Base-by-base conservation (phyloP, 2,113 vertebrate genomes). In the Perca flavescens region DNA sequence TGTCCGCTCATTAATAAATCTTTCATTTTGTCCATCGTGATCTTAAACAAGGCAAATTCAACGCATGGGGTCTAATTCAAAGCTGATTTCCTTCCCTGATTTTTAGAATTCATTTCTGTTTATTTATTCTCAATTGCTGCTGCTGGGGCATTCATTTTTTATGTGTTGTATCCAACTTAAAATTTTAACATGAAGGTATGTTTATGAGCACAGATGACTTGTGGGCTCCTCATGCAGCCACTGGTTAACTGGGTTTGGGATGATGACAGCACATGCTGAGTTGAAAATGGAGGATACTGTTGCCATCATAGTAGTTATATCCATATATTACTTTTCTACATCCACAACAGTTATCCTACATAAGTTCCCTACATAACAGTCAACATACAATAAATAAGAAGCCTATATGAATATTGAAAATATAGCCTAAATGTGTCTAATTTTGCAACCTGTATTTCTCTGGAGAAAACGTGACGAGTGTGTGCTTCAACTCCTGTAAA, bases 211-310 rank as follows among this genome's bases (percentile, higher is more conserved):
- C 50, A 64, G 52, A 49, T 16, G 22, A 70, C 28, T 60, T 17
- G 66, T 58, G 67, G 10, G 16, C 36, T 79, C 52, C 31, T 19
- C 25, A 43, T 25, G 17, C 43, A 72, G 19, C 43, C 7, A 14
- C 56, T 75, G 56, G 19, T 60, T 25, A 78, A 79, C 53, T 77
- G 47, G n/a, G 64, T 79, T 75, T 31, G 4, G 47, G 43, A n/a
- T 69, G 36, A 81, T 78, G 68, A 67, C 63, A 66, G 36, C 63
- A 28, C 64, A 64, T 80, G 47, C 14, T 68, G 67, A 63, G 53
- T 9, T 80, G 49, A 57, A 49, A n/a, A 22, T n/a, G 31, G 12
- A 49, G 43, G 16, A 3, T 46, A 1, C 21, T 47, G 3, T 57
- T 57, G 3, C 13, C 40, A 13, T 60, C 3, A 12, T 16, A 46